phyloP scores from a whole-genome alignment of 2,888 invertebrate genomes.

The Lomographa bimaculata region DNA sequence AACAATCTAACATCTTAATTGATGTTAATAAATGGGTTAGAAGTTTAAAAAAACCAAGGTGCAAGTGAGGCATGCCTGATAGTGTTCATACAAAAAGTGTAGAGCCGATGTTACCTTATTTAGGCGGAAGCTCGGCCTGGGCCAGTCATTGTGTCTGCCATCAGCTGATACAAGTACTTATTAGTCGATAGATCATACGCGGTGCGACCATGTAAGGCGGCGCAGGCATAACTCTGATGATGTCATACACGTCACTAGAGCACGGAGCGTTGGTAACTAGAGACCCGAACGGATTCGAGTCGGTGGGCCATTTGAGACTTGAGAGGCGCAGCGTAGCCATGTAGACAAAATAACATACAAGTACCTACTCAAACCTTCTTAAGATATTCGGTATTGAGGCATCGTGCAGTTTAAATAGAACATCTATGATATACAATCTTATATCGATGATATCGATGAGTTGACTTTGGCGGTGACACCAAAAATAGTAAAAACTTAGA shows the following conservation, averaged over 20 bases:
- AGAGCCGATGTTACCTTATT: constrained; percentile 31
- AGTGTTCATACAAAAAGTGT: constrained; percentile 18
- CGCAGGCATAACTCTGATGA: constrained; percentile 69
- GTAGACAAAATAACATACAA: too few species aligned
- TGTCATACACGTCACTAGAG: constrained; percentile 64
- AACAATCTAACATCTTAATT: constrained; percentile 42
- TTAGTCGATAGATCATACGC: constrained; percentile 71
- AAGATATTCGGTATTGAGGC: too few species aligned
- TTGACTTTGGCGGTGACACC: too few species aligned
- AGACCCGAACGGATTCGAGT: constrained; percentile 42
- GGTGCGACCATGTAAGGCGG: constrained; percentile 74
- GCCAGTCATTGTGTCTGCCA: constrained; percentile 35
- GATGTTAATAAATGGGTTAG: constrained; percentile 31
- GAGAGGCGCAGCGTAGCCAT: constrained; percentile 11
- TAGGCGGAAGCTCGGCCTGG: constrained; percentile 28
- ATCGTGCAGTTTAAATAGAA: too few species aligned
- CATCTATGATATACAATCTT: too few species aligned
- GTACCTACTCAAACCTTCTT: too few species aligned
- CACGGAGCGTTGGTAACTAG: constrained; percentile 28
- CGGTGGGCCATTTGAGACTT: constrained; percentile 33
- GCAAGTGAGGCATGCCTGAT: constrained; percentile 25
- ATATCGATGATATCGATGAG: too few species aligned
- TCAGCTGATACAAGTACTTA: constrained; percentile 67
- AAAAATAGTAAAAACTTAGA: too few species aligned
- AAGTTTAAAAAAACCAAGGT: constrained; percentile 16